Base-by-base conservation (phyloP, 2,797 vertebrate species). In the Tachyglossus aculeatus region DNA sequence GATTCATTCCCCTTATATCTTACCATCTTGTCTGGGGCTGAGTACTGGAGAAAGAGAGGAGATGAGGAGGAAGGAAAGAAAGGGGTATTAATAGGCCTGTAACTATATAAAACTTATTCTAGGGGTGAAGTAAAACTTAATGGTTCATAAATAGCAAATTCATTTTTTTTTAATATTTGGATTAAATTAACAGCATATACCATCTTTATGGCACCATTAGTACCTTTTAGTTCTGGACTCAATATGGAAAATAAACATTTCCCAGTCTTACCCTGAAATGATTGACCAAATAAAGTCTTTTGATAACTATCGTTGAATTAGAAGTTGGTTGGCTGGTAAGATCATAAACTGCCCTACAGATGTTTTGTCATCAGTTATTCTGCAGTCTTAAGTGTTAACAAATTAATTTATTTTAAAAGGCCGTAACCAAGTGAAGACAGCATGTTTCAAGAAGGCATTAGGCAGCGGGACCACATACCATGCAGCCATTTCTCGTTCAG, bases 91-190 rank as follows among this genome's bases (percentile, higher is more conserved):
- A 88, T 74, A 82, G 81, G 41, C 77, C 59, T 74, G 78, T 88
- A 93, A 90, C 80, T 82, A 87, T 59, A 68, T 58, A 80, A 88
- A 91, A 87, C 89, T 91, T 91, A 89, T 89, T 89, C 86, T 68
- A 71, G 86, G 83, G 57, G 68, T 78, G 87, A 91, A 80, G 84
- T 77, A 90, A 88, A 89, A 86, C 80, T 89, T 91, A 90, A 91
- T 88, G 90, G 88, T 82, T 91, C 91, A 87, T 92, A 90, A 91
- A 92, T 86, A 91, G 86, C 79, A 83, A 89, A 90, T 91, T 89
- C 86, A 92, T 93, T 93, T 88, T 79, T 85, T 91, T 92, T 91
- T 93, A 92, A 90, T 92, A 86, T 81, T 88, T 60, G 40, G 69
- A 61, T 92, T 91, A 91, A 90, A 89, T 90, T 89, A 90, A 86